Base-by-base conservation (phyloP, 2,888 invertebrate genomes). In the Protonemura montana region DNA sequence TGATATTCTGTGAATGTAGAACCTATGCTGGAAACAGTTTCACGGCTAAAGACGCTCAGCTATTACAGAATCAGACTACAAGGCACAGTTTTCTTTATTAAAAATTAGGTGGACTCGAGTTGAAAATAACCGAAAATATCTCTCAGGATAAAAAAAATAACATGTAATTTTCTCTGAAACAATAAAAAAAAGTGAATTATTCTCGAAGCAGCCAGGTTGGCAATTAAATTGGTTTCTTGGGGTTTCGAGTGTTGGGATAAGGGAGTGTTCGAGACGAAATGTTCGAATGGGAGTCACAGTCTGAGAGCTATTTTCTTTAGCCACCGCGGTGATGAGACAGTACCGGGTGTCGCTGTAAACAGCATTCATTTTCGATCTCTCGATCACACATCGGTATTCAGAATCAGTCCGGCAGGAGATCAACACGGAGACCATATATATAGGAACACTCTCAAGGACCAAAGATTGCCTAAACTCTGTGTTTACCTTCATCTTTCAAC, bases 141-240 rank as follows among this genome's bases (percentile, higher is more conserved):
- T 78, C 28, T 5, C 10, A 7, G 28, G 78, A 78, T 78, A 78
- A 1, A 59, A n/a, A n/a, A 78, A 78, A 78, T 78, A 27, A 78
- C 78, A 78, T 78, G 78, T 78, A 78, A 78, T 78, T 28, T 78
- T 78, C 78, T 78, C 78, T 21, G 28, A 78, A 28, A 78, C 78
- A 78, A 78, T 78, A 3, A 78, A 78, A 78, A n/a, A 78, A 78
- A 28, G 78, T 28, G 78, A 78, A 78, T 78, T 78, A 78, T 78
- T 78, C 78, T 78, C 78, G 78, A 78, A 78, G 78, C 28, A 78
- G 28, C 26, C 27, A 78, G 28, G n/a, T n/a, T n/a, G n/a, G 78
- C 27, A 78, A 78, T 78, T 78, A 78, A 26, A 78, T 26, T 28
- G 7, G 78, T 78, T 78, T 78, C 76, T 76, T 76, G 26, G 5